Evolutionary conservation across 2,888 invertebrate genomes (phyloP), one percentile per base, ranked within the genome.

Genomic region (Lumbricus terrestris): DNA sequence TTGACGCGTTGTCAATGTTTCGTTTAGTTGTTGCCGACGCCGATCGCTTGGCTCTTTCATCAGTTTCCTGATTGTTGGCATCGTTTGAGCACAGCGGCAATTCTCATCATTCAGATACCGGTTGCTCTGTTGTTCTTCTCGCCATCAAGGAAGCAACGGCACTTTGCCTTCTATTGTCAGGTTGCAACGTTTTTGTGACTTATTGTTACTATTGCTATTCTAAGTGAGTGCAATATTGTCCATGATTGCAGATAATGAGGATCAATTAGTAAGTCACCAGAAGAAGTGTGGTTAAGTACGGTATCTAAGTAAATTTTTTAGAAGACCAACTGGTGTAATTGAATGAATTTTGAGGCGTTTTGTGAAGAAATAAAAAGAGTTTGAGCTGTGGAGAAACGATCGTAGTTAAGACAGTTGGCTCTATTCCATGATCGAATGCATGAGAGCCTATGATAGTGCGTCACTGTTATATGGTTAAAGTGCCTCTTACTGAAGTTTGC

Each of bases 61-160:
- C 96, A 97, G 92, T 94, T 97, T n/a, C 97, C 97, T 29, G 93
- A 94, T 5, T 97, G 96, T 96, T 95, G 96, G 92, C 95, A 97
- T 89, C 96, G 96, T 93, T 93, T 97, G 20, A 95, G 95, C 89
- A 96, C 96, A 34, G 96, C 96, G 33, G 95, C 95, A 82, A 96
- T 96, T 0, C 96, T 96, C 93, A 95, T 97, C 47, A 95, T 96
- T 91, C 97, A 97, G 95, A 95, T 97, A 88, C 95, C 96, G 1
- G 93, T 97, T 89, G 97, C 97, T 34, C 96, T 97, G 93, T 95
- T 97, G 88, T 97, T 97, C 94, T 97, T 97, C 94, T 96, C 96
- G 89, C 97, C 97, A 0, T 95, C 96, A 69, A 95, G 96, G 93
- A 95, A 96, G 92, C 96, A 97, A 37, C 95, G 96, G 91, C 95